Evolutionary conservation across 2,113 vertebrate species (phyloP), one percentile per base, ranked within the genome.

Genomic region (Nipponia nippon): DNA sequence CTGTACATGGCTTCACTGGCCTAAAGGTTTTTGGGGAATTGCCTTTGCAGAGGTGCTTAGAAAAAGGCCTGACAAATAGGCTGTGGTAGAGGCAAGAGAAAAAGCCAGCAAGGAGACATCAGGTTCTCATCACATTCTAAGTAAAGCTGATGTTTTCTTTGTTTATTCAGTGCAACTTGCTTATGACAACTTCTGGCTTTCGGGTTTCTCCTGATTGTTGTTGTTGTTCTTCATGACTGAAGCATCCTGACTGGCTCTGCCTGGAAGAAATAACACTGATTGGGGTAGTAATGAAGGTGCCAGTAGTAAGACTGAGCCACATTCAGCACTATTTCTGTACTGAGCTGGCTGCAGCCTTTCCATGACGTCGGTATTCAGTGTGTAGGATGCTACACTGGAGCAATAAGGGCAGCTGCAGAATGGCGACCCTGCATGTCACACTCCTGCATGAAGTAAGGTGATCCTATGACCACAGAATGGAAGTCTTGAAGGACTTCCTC

Each of bases 321-420:
- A 27, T 63, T 47, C 44, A 69, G 11, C 4, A 2, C 18, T 42
- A 36, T 29, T 90, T 8, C 52, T 90, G 32, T 69, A 11, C 34
- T 59, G 49, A 73, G 38, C 47, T 76, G 47, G 7, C 14, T 92
- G 56, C 42, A 75, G 46, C 14, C 42, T 53, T 83, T 89, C 69
- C 1, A 0, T 40, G 7, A 32, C 1, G 1, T 53, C 9, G 0
- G 0, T 46, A n/a, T 59, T n/a, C 58, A 30, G 16, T 20, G 25
- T 36, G 36, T 36, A 29, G 40, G 50, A 72, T 65, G 58, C 14
- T 49, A 13, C 46, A 44, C 0, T 32, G 30, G 46, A 71, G 47
- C 44, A 49, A 30, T 1, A 8, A 8, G 2, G 7, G 46, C 46
- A 87, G 53, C 38, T 73, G 63, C n/a, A 72, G 81, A 63, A 63